Evolutionary conservation across 37 sponge, comb jelly and placozoan species (phyloP), one percentile per base, ranked within the genome.

Genomic region (Theonella swinhoei): DNA sequence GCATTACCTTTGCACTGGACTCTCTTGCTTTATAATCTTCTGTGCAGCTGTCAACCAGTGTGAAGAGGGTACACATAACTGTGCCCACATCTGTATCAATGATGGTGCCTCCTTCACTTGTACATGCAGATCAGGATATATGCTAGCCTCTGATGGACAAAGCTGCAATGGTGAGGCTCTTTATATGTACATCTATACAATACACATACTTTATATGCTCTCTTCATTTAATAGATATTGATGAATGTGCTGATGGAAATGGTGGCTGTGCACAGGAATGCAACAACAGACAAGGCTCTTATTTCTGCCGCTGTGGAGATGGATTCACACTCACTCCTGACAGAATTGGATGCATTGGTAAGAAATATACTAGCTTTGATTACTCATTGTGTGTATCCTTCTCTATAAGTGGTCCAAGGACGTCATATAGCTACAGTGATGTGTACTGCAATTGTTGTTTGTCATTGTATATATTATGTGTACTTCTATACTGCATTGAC

Each of bases 151-250:
- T 60, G 23, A 59, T 7, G 42, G 77, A 26, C 24, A 34, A 22
- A 4, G 4, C 3, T 42, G 77, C 62, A 24, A 4, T 17, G 77
- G 58, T 23, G 54, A 47, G 54, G 54, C 7, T 7, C 11, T 14
- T 17, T 47, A 47, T 14, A 47, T 14, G n/a, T n/a, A n/a, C n/a
- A n/a, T n/a, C n/a, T n/a, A n/a, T n/a, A n/a, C n/a, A n/a, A n/a
- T n/a, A n/a, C n/a, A n/a, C n/a, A n/a, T n/a, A n/a, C n/a, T n/a
- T n/a, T n/a, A n/a, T n/a, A n/a, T n/a, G n/a, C n/a, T n/a, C n/a
- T n/a, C n/a, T n/a, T n/a, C n/a, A n/a, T n/a, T n/a, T n/a, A n/a
- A 32, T 67, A 87, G 86, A 86, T 78, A 60, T 76, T 39, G 42
- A 78, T 78, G 86, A 86, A 36, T 86, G 86, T 47, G 34, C 42